These are phyloP conservation scores for Patella ulyssiponensis DNA, from an alignment of 2,888 invertebrate species.

Conservation along the genomic window DNA sequence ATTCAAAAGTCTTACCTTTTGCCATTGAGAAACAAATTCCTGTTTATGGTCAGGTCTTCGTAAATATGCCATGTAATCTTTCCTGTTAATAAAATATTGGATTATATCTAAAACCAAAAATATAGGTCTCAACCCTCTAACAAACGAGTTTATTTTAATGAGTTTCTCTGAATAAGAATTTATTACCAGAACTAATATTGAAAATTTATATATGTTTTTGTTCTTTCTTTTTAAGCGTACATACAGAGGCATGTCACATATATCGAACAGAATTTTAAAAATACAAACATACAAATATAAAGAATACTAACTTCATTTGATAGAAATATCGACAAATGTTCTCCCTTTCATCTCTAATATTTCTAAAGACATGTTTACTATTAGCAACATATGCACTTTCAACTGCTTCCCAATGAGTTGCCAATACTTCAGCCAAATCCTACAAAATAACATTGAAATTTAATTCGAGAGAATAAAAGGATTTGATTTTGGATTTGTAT, in stretches of 20 bases:
- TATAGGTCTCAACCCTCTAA: not conserved
- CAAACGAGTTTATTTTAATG: no score
- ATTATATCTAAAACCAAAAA: not conserved
- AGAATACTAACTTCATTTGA: conserved; percentile 59
- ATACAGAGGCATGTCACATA: not conserved
- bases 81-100: conserved; percentile 45
- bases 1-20: conserved; percentile 58
- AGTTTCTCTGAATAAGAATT: not conserved
- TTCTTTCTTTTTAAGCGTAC: not conserved
- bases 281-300: not conserved
- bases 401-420: conserved; percentile 69
- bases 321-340: conserved; percentile 70
- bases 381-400: conserved; percentile 67
- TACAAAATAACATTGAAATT: conserved; percentile 31
- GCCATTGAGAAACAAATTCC: conserved; percentile 69
- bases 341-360: conserved; percentile 67
- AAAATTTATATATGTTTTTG: not conserved
- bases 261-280: not conserved
- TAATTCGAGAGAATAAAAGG: not conserved
- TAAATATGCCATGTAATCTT: conserved; percentile 66
- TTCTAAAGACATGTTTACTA: conserved; percentile 67
- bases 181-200: not conserved
- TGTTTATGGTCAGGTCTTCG: conserved; percentile 71
- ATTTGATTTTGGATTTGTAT: not conserved
- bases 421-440: conserved; percentile 66